Conservation (phyloP, 2,113 vertebrate genomes). For the Rynchops niger region DNA sequence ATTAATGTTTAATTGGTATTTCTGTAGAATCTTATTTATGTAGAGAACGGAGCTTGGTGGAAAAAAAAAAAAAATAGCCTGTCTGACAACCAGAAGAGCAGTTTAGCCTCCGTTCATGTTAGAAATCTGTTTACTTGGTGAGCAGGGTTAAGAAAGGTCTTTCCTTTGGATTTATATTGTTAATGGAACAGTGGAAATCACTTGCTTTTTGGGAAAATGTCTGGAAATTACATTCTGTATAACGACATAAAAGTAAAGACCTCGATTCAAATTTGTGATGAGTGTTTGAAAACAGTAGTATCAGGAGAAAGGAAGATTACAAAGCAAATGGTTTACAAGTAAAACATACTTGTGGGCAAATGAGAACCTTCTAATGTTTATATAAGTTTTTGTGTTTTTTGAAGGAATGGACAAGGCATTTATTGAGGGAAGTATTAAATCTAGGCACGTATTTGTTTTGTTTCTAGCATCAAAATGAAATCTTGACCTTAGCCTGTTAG, state of each 20-base stretch:
- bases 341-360: not conserved
- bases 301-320: not conserved
- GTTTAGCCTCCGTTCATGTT: not conserved
- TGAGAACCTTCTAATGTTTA: not conserved
- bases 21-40: not conserved
- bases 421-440: not conserved
- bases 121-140: not conserved
- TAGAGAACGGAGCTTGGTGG: not conserved
- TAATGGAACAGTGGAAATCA: not conserved
- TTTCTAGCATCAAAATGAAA: not conserved
- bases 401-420: not conserved
- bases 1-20: not conserved
- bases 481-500: not conserved
- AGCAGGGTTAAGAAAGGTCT: not conserved
- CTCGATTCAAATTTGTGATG: not conserved
- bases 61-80: not conserved
- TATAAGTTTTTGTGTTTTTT: not conserved
- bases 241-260: not conserved
- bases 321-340: not conserved
- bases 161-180: not conserved
- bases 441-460: not conserved
- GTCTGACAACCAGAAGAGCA: not conserved
- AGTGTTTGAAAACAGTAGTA: not conserved
- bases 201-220: not conserved
- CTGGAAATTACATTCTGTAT: not conserved